Conservation (phyloP, 2,113 vertebrate genomes). For the Marmota flaviventris region DNA sequence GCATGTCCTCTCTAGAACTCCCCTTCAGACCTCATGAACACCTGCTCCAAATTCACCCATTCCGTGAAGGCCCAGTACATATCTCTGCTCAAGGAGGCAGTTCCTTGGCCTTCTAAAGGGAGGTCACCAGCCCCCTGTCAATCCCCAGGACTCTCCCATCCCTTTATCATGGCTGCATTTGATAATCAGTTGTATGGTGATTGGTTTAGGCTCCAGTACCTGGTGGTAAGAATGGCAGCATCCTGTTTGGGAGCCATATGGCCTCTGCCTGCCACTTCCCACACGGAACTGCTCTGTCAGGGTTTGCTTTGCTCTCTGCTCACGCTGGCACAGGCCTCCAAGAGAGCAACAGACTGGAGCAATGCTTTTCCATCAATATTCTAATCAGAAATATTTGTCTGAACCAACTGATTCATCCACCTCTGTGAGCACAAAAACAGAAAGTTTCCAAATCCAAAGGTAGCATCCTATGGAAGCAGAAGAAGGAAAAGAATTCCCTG, state of each 20-base stretch:
- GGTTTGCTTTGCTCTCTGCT: background rate
- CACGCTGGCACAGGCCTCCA: background rate
- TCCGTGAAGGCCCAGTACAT: no score
- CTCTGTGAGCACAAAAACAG: background rate
- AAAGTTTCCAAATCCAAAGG: background rate
- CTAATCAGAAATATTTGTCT: background rate
- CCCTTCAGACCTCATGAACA: background rate
- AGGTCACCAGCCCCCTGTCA: background rate
- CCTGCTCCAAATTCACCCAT: background rate
- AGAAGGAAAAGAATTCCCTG: background rate
- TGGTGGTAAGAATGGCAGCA: background rate
- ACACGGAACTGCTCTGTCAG: background rate
- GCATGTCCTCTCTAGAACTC: fast-evolving
- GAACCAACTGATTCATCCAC: background rate
- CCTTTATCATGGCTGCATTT: background rate
- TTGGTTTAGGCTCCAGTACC: background rate
- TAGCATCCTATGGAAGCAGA: background rate
- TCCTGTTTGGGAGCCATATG: background rate
- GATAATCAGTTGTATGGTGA: background rate
- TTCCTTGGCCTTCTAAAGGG: background rate
- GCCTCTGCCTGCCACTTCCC: background rate
- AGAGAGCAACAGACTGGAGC: background rate
- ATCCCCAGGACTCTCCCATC: background rate
- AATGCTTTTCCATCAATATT: background rate
- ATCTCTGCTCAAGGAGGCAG: background rate